Percentiles rank a stretch among this genome's conserved stretches.
These are phyloP conservation scores for Harpegnathos saltator DNA, from an alignment of 1,140 invertebrate species.

Conservation along the genomic window DNA sequence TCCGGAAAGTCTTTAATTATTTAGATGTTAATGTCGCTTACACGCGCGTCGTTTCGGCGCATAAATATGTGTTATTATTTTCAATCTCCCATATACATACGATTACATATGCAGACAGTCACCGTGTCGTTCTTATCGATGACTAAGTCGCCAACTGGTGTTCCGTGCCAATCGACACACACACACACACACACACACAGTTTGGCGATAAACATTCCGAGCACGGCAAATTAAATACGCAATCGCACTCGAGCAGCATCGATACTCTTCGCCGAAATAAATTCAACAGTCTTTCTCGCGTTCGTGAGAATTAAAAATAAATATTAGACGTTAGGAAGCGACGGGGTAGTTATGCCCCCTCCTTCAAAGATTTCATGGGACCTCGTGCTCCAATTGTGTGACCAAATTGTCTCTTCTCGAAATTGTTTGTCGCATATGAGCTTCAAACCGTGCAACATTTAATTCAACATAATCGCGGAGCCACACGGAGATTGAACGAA, in stretches of 20 bases:
- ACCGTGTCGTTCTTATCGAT: slow-evolving; percentile 38
- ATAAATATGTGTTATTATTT: neutral
- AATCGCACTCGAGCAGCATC: neutral
- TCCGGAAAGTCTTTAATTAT: neutral
- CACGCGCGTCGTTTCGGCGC: too few relatives aligned
- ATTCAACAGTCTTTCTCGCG: slow-evolving; percentile 37
- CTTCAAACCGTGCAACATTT: too few relatives aligned
- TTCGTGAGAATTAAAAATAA: neutral
- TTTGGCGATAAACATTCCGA: slow-evolving; percentile 13
- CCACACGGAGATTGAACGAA: too few relatives aligned
- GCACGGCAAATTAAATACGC: slow-evolving; percentile 7
- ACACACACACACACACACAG: too few relatives aligned
- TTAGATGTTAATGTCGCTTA: neutral
- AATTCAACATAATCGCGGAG: too few relatives aligned
- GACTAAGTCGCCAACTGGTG: slow-evolving; percentile 21
- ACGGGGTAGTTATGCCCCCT: too few relatives aligned
- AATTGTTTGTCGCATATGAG: too few relatives aligned
- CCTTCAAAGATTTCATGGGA: too few relatives aligned
- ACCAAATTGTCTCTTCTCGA: too few relatives aligned
- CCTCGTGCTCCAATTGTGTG: too few relatives aligned
- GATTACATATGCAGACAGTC: neutral
- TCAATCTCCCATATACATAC: neutral
- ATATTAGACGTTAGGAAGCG: too few relatives aligned
- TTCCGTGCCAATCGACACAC: neutral
- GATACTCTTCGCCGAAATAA: neutral